Evolutionary conservation across 64 coral and sea anemone genomes (phyloP).

Genomic region (Pocillopora damicornis): DNA sequence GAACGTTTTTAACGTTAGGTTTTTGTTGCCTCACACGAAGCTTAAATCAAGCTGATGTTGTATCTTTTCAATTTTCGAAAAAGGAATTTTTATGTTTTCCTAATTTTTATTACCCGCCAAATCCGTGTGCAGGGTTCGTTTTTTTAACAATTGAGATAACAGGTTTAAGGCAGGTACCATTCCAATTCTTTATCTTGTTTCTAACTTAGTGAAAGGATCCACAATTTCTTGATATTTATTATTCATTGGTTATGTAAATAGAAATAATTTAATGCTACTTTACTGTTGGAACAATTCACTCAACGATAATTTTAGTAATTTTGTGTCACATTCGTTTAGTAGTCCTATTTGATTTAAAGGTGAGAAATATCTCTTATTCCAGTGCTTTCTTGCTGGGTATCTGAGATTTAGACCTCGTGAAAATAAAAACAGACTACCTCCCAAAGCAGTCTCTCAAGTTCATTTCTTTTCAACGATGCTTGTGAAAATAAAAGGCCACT

Average conservation of each 20-base stretch:
- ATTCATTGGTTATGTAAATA: slow-evolving; percentile 15
- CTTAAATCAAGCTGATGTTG: background rate
- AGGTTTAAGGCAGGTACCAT: slow-evolving; percentile 15
- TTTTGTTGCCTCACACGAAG: no score
- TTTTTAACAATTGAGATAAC: background rate
- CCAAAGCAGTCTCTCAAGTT: no score
- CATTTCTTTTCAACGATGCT: no score
- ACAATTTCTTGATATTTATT: background rate
- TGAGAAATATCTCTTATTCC: no score
- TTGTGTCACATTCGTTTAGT: no score
- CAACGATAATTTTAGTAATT: no score
- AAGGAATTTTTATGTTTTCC: background rate
- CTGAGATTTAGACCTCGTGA: no score
- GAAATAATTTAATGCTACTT: background rate
- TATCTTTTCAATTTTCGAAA: background rate
- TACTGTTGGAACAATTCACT: background rate
- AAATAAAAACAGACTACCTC: no score
- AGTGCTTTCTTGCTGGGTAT: no score
- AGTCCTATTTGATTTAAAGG: no score
- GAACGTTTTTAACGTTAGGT: no score
- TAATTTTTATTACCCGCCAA: background rate
- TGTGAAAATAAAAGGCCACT: no score
- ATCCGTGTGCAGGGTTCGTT: background rate
- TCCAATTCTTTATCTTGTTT: background rate
- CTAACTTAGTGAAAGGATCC: background rate